Base-by-base conservation (phyloP, 1,140 invertebrate genomes). In the Tyrophagus putrescentiae region DNA sequence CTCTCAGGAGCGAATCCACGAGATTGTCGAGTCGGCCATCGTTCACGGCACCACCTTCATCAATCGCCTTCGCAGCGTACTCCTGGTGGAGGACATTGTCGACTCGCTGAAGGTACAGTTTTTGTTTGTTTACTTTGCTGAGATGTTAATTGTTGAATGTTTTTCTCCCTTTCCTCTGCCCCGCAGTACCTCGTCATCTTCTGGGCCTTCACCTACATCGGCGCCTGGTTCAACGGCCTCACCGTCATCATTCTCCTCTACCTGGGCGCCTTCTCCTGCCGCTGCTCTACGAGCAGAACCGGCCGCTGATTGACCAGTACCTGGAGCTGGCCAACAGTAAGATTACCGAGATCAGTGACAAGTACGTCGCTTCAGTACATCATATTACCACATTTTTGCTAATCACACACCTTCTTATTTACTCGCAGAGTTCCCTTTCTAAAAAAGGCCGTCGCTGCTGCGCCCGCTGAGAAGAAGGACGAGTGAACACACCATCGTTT, bases 171-270 rank as follows among this genome's bases (percentile, higher is more conserved):
- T n/a, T n/a, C n/a, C n/a, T n/a, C n/a, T n/a, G n/a, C 39, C 16
- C 23, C 16, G 27, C 29, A 95, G 79, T 96, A 96, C 75, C 87
- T 82, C 66, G 80, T 92, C 62, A 74, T 90, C 64, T 77, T 96
- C 68, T 97, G 92, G 90, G 84, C 84, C 68, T 78, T 96, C 70
- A 97, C 93, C 29, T 97, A 96, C 72, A 78, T 97, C 67, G 93
- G 93, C 66, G 82, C 89, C 66, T 94, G 88, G 86, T 97, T 98
- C 79, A 97, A 96, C 76, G 92, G 92, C 71, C 86, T 97, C 80
- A 95, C 91, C 65, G 79, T 96, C 66, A 81, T 96, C 69, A 95
- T 95, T 68, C 79, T 73, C 94, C 88, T 81, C 68, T 87, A 91
- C 71, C 80, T 97, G 65, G 84, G 83, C 62, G 76, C 95, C 64